A percentile compares a stretch with the other conserved stretches of the same genome.
Evolutionary conservation across 2,797 vertebrate species (phyloP).

Genomic region (Caiman crocodilus): DNA sequence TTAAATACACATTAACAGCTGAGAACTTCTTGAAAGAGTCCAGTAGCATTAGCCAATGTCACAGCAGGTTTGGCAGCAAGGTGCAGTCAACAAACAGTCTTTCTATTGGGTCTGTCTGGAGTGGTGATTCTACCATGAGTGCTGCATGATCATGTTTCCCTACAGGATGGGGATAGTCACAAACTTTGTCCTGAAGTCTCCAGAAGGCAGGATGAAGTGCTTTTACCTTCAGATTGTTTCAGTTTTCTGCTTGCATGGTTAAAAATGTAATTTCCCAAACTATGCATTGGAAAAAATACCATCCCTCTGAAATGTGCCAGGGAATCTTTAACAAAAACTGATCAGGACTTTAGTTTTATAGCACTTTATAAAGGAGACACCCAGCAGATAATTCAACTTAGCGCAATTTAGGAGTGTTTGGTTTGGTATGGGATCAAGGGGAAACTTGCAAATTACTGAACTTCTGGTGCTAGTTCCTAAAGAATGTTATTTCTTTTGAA

Average conservation of each 20-base stretch:
- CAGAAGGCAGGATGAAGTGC: neutral
- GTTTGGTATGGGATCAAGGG: neutral
- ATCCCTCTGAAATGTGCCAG: too few relatives aligned
- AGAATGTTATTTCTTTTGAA: conserved; percentile 31
- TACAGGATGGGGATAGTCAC: neutral
- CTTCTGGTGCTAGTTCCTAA: neutral
- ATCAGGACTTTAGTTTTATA: neutral
- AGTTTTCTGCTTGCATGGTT: neutral
- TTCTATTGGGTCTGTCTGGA: neutral
- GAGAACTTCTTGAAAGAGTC: neutral
- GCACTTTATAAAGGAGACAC: neutral
- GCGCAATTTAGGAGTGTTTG: neutral
- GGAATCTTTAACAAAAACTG: neutral
- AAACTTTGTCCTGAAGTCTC: neutral
- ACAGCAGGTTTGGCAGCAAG: neutral
- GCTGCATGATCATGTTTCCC: neutral
- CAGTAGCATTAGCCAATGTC: neutral
- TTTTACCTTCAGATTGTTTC: neutral
- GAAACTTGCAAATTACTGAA: neutral
- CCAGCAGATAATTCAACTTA: neutral
- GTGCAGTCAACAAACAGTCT: neutral
- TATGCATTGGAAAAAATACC: neutral
- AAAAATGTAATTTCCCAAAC: neutral
- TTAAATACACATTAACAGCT: neutral
- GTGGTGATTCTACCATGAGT: neutral